A percentile compares a stretch with the other conserved stretches of the same genome.
phyloP scores from a whole-genome alignment of 2,113 vertebrate species.

The Motacilla alba region DNA sequence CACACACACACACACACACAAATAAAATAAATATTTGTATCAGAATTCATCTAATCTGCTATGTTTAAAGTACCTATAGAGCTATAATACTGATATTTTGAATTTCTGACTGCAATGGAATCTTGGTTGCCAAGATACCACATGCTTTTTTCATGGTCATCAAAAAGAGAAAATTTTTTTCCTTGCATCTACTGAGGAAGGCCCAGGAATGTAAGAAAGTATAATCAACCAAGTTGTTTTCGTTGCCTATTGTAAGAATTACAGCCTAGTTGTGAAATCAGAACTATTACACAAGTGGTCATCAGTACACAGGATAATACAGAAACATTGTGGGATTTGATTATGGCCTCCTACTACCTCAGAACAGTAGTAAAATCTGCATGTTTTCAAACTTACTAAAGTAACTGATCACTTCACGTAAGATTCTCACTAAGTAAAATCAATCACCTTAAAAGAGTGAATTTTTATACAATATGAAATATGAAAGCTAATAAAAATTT shows the following conservation, averaged over 20 bases:
- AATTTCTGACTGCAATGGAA: neutral
- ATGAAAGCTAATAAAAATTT: neutral
- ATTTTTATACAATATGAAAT: neutral
- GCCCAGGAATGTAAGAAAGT: neutral
- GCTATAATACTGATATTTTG: neutral
- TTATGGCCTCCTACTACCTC: neutral
- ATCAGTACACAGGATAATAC: neutral
- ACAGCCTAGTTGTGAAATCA: neutral
- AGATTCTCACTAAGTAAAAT: neutral
- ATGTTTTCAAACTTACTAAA: neutral
- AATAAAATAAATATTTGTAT: neutral
- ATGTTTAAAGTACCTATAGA: neutral
- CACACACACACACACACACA: neutral
- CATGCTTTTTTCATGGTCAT: neutral
- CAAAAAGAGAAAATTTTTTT: neutral
- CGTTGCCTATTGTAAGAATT: neutral
- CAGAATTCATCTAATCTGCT: neutral
- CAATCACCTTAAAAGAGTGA: neutral
- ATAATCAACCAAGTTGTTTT: neutral
- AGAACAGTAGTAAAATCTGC: neutral
- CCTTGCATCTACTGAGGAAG: neutral
- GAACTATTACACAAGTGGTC: neutral
- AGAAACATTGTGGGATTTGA: neutral
- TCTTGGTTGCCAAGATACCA: fast-evolving
- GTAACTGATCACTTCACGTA: neutral